phyloP scores from a whole-genome alignment of 2,797 vertebrate genomes.

The Etheostoma perlongum region DNA sequence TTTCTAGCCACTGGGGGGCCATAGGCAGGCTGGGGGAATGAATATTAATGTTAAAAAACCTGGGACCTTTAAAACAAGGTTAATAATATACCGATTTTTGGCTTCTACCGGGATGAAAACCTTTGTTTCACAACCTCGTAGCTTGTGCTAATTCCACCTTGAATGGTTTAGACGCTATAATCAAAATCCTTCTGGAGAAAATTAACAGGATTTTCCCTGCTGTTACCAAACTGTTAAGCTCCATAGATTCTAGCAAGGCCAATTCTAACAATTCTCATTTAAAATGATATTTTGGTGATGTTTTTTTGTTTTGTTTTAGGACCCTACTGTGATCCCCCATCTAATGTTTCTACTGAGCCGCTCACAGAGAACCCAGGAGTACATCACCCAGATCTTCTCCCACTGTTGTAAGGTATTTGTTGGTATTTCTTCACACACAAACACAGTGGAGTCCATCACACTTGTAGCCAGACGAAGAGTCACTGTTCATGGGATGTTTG shows the following conservation, averaged over 20 bases:
- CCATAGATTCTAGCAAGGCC: not conserved
- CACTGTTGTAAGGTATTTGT: conserved; percentile 97
- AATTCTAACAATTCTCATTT: not conserved
- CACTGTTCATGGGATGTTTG: conserved; percentile 32
- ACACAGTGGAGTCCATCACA: conserved; percentile 5
- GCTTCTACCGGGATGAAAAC: too few relatives aligned
- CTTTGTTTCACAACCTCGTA: too few relatives aligned
- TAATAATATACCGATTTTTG: too few relatives aligned
- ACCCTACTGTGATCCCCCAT: conserved; percentile 96
- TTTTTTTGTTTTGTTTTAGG: conserved; percentile 79
- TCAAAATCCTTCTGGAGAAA: too few relatives aligned
- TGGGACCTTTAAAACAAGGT: too few relatives aligned
- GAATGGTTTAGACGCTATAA: too few relatives aligned
- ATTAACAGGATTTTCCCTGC: too few relatives aligned
- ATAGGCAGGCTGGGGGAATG: too few relatives aligned
- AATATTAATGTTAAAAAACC: too few relatives aligned
- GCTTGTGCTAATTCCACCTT: too few relatives aligned
- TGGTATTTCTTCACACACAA: conserved; percentile 34
- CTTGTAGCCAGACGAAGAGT: not conserved
- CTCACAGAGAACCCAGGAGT: conserved; percentile 96
- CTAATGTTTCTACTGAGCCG: conserved; percentile 96
- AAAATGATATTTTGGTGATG: not conserved
- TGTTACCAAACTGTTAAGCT: too few relatives aligned
- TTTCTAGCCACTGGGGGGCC: too few relatives aligned
- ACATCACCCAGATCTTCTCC: conserved; percentile 99